Conservation (phyloP, 2,113 vertebrate species). For the Vulpes lagopus region DNA sequence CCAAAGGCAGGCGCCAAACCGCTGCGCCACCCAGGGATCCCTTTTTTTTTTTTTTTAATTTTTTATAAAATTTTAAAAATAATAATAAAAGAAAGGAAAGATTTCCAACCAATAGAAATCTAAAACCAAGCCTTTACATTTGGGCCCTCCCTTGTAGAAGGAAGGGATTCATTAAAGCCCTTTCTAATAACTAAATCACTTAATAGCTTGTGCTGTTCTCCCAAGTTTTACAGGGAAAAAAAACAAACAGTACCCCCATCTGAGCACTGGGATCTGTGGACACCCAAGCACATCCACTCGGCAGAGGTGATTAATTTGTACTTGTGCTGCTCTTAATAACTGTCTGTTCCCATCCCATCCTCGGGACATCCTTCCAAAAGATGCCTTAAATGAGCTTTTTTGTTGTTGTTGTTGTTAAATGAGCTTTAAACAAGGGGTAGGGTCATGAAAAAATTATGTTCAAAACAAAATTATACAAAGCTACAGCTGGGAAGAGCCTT, state of each 20-base stretch:
- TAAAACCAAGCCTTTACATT: background rate
- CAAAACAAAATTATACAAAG: background rate
- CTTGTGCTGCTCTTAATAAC: background rate
- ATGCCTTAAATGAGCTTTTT: background rate
- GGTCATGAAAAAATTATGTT: background rate
- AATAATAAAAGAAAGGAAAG: background rate
- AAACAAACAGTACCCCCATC: background rate
- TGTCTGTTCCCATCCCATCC: background rate
- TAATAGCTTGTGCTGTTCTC: background rate
- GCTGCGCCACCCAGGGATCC: no score
- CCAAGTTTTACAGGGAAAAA: background rate
- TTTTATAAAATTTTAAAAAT: background rate
- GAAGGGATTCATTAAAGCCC: background rate
- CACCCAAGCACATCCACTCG: accelerated
- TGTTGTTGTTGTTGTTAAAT: background rate
- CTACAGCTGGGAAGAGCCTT: background rate
- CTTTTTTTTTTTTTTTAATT: no score
- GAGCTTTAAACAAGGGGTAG: background rate
- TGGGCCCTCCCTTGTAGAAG: background rate
- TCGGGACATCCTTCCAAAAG: background rate
- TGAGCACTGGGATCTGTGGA: background rate
- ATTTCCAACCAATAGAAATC: background rate
- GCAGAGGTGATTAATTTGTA: background rate
- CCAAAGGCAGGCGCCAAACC: no score
- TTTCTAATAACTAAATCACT: background rate